A percentile compares a stretch with the other conserved stretches of the same genome.
Conservation (phyloP, 2,797 vertebrate species). For the Rhincodon typus region DNA sequence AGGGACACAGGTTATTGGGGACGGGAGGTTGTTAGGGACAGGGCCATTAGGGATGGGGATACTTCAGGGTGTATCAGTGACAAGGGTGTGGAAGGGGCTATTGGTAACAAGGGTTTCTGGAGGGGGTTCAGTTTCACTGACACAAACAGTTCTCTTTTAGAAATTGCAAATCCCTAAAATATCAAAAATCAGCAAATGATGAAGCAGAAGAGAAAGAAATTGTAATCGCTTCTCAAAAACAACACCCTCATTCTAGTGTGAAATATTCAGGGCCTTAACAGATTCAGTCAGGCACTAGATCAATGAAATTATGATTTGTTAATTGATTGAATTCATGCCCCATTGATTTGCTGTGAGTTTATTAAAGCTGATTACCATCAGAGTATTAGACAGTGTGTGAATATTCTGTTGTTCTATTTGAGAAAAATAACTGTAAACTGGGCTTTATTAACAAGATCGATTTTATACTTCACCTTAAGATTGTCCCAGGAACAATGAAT, state of each 20-base stretch:
- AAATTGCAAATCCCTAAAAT: background rate
- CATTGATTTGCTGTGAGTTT: background rate
- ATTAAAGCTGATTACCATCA: background rate
- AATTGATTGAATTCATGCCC: background rate
- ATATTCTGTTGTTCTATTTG: no score
- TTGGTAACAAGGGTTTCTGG: no score
- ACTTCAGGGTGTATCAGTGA: no score
- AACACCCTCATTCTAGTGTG: background rate
- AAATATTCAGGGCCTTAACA: background rate
- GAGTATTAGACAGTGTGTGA: background rate
- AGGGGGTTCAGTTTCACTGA: no score
- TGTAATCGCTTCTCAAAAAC: background rate
- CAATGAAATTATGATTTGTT: background rate
- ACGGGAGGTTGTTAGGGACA: no score
- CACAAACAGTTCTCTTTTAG: background rate
- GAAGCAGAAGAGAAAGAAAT: background rate
- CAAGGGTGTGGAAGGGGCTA: no score
- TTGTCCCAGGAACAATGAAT: slow-evolving; percentile 64
- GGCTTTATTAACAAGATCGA: background rate
- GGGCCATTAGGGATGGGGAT: no score
- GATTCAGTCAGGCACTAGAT: background rate
- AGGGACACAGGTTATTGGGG: no score
- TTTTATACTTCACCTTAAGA: slow-evolving; percentile 57
- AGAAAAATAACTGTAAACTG: background rate
- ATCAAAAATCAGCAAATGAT: background rate